phyloP scores from a whole-genome alignment of 2,113 vertebrate species.

The Syrrhaptes paradoxus region DNA sequence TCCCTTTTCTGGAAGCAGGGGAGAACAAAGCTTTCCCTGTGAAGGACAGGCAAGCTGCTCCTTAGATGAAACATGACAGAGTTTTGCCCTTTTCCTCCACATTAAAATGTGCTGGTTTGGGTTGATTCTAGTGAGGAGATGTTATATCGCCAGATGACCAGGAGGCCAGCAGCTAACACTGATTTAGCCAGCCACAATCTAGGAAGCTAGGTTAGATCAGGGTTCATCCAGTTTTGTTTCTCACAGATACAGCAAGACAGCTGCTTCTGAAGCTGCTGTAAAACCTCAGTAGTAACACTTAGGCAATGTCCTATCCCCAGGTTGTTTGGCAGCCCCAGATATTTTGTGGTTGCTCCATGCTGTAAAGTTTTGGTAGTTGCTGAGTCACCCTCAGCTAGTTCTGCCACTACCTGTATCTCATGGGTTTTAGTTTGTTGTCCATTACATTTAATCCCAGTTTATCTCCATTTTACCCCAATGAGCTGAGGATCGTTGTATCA shows the following conservation, averaged over 20 bases:
- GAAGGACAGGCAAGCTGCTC: rapidly evolving
- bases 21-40: background rate
- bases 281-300: background rate
- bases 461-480: too few species aligned
- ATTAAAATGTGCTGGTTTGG: background rate
- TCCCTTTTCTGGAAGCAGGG: background rate
- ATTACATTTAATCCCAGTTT: too few species aligned
- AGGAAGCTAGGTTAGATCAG: background rate
- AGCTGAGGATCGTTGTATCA: too few species aligned
- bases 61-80: background rate
- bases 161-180: background rate
- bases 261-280: background rate
- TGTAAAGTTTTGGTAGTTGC: background rate
- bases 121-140: background rate
- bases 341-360: background rate
- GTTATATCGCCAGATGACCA: background rate
- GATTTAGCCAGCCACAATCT: background rate
- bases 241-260: background rate
- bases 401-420: too few species aligned
- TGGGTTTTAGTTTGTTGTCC: too few species aligned
- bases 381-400: background rate
- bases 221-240: background rate
- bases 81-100: background rate
- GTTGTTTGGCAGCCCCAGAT: background rate
- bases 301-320: background rate